These are phyloP conservation scores for Mycalesis mineus DNA, from an alignment of 2,888 invertebrate genomes.

Conservation along the genomic window DNA sequence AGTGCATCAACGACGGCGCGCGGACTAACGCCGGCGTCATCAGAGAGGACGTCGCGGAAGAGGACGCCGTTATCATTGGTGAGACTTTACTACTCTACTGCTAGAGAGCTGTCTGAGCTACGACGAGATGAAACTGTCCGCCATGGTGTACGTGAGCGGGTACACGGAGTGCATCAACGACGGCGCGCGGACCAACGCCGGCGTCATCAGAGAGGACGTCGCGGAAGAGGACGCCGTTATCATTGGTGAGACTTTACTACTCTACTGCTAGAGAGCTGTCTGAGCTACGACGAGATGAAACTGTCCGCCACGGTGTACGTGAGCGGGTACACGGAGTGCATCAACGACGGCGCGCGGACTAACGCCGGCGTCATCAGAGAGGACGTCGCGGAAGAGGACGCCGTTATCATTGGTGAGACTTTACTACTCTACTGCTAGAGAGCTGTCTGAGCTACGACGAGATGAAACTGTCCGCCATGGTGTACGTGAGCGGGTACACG, in stretches of 20 bases:
- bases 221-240: constrained; percentile 63
- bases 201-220: constrained; percentile 62
- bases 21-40: constrained; percentile 72
- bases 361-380: constrained; percentile 67
- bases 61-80: constrained; percentile 68
- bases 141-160: constrained; percentile 79
- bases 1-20: constrained; percentile 79
- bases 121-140: no score
- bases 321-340: constrained; percentile 78
- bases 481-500: constrained; percentile 78
- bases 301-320: constrained; percentile 78
- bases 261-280: no score
- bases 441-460: no score
- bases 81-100: no score
- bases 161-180: constrained; percentile 80
- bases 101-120: no score
- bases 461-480: no score
- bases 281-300: no score
- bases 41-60: constrained; percentile 59
- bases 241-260: constrained; percentile 65
- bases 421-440: no score
- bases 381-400: constrained; percentile 60
- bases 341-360: constrained; percentile 78
- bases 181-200: constrained; percentile 74
- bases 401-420: constrained; percentile 67